These are phyloP conservation scores for Rotaria sp. DNA, from an alignment of 2,888 invertebrate species.

Conservation along the genomic window DNA sequence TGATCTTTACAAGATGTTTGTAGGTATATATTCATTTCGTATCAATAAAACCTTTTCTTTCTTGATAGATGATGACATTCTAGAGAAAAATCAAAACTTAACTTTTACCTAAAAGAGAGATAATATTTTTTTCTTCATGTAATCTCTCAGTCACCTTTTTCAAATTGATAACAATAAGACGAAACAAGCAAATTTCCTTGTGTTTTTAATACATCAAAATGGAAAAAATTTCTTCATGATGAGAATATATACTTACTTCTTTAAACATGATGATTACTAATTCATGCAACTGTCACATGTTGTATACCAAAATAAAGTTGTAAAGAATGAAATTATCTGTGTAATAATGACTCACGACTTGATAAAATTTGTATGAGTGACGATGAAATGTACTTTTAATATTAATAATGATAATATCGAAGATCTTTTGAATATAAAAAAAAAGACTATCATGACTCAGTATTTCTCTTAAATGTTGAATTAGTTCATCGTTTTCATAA, in stretches of 20 bases:
- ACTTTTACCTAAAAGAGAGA: too few relatives aligned
- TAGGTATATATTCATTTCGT: too few relatives aligned
- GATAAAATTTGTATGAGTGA: background rate
- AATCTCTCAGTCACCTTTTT: too few relatives aligned
- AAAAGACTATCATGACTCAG: background rate
- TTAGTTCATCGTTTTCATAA: background rate
- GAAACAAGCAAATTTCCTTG: background rate
- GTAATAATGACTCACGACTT: background rate
- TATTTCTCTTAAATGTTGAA: background rate
- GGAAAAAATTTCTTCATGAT: too few relatives aligned
- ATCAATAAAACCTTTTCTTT: too few relatives aligned
- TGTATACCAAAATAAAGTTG: background rate
- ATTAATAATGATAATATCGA: background rate
- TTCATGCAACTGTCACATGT: background rate
- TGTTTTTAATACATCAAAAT: background rate
- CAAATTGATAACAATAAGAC: too few relatives aligned
- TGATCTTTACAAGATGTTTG: too few relatives aligned
- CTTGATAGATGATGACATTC: background rate
- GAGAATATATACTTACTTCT: background rate
- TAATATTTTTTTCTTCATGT: too few relatives aligned
- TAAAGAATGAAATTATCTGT: background rate
- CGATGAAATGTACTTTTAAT: background rate
- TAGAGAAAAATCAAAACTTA: background rate
- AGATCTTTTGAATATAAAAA: background rate
- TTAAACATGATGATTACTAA: background rate